Percentiles rank a stretch among this genome's conserved stretches.
Evolutionary conservation across 2,113 vertebrate genomes (phyloP).

Genomic region (Ceyx margarethae): DNA sequence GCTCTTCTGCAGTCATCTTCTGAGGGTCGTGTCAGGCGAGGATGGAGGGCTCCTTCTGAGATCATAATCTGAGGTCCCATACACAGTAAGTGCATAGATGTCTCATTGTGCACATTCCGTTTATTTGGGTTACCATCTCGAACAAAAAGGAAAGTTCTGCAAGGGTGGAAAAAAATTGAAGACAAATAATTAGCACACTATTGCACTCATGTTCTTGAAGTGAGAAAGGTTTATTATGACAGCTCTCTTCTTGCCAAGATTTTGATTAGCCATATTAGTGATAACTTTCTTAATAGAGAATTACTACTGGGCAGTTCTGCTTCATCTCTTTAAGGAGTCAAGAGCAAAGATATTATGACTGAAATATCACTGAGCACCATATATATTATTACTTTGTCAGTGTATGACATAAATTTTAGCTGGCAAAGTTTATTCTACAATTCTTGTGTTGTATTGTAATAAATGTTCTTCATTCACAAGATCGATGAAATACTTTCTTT

Average conservation of each 20-base stretch:
- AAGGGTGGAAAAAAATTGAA: not conserved
- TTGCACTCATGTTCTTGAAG: not conserved
- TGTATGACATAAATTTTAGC: not conserved
- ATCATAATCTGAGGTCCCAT: constrained; percentile 96
- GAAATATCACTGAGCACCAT: not conserved
- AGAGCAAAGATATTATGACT: not conserved
- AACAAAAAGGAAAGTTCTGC: constrained; percentile 91
- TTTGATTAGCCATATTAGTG: not conserved
- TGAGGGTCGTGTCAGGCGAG: constrained; percentile 83
- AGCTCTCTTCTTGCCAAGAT: not conserved
- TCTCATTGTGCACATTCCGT: constrained; percentile 96
- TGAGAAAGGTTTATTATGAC: not conserved
- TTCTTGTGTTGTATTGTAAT: not conserved
- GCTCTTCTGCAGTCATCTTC: constrained; percentile 90
- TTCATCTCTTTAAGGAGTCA: not conserved
- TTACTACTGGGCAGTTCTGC: not conserved
- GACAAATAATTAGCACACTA: not conserved
- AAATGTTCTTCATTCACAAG: not conserved
- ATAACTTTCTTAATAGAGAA: not conserved
- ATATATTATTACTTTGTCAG: not conserved
- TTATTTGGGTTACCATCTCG: constrained; percentile 99
- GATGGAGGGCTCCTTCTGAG: constrained; percentile 89
- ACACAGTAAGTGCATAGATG: constrained; percentile 94
- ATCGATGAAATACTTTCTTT: not conserved
- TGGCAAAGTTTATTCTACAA: not conserved